These are phyloP conservation scores for Coregonus clupeaformis DNA, from an alignment of 2,113 vertebrate species.

Conservation along the genomic window DNA sequence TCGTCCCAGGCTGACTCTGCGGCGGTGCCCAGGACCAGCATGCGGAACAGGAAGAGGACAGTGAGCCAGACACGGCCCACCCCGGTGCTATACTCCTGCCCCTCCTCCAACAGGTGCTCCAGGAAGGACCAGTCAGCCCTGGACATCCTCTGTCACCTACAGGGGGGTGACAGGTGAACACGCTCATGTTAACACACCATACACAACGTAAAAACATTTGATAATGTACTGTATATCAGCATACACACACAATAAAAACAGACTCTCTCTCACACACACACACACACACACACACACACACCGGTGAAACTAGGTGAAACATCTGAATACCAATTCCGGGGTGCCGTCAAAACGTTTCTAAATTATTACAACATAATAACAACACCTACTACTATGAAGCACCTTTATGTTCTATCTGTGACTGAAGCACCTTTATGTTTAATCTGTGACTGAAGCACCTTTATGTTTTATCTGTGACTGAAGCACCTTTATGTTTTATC, in stretches of 20 bases:
- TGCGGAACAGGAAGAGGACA: constrained; percentile 94
- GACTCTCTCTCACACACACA: not conserved
- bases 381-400: not conserved
- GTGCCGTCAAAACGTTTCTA: not conserved
- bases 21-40: constrained; percentile 88
- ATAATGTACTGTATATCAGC: not conserved
- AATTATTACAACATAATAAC: not conserved
- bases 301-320: no score
- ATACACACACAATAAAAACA: constrained; percentile 14
- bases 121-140: constrained; percentile 97
- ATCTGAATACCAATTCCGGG: no score
- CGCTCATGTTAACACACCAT: not conserved
- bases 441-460: no score
- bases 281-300: not conserved
- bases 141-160: constrained; percentile 75
- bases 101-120: constrained; percentile 91
- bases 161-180: not conserved
- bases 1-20: constrained; percentile 95
- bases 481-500: no score
- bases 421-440: no score
- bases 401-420: no score
- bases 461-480: no score
- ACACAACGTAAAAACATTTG: not conserved
- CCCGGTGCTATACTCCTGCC: constrained; percentile 89
- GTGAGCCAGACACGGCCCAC: constrained; percentile 94